A percentile compares a stretch with the other conserved stretches of the same genome.
Conservation (phyloP, 1,140 invertebrate genomes). For the Musca vetustissima region DNA sequence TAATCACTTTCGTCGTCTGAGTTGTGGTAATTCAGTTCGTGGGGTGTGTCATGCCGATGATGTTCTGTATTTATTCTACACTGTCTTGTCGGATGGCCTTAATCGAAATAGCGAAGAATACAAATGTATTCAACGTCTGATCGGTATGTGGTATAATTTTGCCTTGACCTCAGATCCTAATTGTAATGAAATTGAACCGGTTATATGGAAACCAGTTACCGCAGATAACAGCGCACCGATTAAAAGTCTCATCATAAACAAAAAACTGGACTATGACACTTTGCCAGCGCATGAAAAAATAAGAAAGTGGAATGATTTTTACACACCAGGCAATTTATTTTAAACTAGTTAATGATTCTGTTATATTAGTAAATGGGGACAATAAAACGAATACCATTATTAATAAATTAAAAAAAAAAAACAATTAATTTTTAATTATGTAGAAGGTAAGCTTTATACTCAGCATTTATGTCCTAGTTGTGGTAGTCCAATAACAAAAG, state of each 20-base stretch:
- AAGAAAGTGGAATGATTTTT: slow-evolving; percentile 46
- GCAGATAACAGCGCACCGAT: slow-evolving; percentile 26
- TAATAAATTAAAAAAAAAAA: too few species aligned
- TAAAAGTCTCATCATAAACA: slow-evolving; percentile 47
- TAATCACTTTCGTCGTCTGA: slow-evolving; percentile 46
- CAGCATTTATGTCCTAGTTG: too few species aligned
- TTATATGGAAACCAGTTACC: slow-evolving; percentile 36
- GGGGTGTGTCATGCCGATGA: slow-evolving; percentile 67
- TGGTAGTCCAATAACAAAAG: too few species aligned
- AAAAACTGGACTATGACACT: slow-evolving; percentile 36
- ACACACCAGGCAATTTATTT: background rate
- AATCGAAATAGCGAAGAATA: slow-evolving; percentile 46
- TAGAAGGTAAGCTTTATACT: too few species aligned
- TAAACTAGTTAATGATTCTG: too few species aligned
- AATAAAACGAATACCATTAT: too few species aligned
- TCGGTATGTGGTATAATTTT: slow-evolving; percentile 55
- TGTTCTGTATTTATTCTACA: slow-evolving; percentile 65
- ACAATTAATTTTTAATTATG: too few species aligned
- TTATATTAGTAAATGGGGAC: too few species aligned
- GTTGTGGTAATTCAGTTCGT: slow-evolving; percentile 42
- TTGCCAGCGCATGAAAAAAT: slow-evolving; percentile 46
- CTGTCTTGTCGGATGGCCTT: slow-evolving; percentile 53
- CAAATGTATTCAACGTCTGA: slow-evolving; percentile 56
- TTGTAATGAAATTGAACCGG: slow-evolving; percentile 30
- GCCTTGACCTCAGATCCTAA: slow-evolving; percentile 53